Evolutionary conservation across 2,888 invertebrate species (phyloP).

Genomic region (Phlogophora meticulosa): DNA sequence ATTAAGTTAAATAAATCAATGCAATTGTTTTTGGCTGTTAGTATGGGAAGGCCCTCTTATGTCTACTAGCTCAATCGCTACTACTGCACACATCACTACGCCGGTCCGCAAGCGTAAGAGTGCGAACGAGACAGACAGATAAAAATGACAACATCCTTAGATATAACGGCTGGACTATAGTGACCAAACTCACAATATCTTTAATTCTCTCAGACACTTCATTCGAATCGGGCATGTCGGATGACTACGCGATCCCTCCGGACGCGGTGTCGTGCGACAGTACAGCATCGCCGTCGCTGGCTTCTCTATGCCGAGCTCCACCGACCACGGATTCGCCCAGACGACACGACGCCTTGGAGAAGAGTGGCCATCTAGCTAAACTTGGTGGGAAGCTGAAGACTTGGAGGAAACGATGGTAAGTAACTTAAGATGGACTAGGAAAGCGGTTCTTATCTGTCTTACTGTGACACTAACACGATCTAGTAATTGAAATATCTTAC

Average conservation of each 20-base stretch:
- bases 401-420: conserved; percentile 97
- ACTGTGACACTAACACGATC: too few relatives aligned
- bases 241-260: conserved; percentile 99
- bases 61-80: too few relatives aligned
- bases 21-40: too few relatives aligned
- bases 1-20: too few relatives aligned
- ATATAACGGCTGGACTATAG: too few relatives aligned
- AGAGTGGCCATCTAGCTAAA: conserved; percentile 96
- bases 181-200: neutral
- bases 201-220: conserved; percentile 93
- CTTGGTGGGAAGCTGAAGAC: conserved; percentile 98
- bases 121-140: too few relatives aligned
- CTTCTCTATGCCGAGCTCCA: conserved; percentile 83
- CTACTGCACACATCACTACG: too few relatives aligned
- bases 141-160: too few relatives aligned
- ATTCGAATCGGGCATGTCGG: conserved; percentile 98
- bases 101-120: too few relatives aligned
- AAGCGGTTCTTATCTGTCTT: too few relatives aligned
- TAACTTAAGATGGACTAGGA: neutral
- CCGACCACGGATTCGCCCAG: conserved; percentile 83
- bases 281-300: conserved; percentile 94
- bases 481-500: too few relatives aligned
- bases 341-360: conserved; percentile 95
- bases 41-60: too few relatives aligned
- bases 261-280: conserved; percentile 97